phyloP scores from a whole-genome alignment of 2,888 invertebrate genomes.

The Chromoteleia sp. region DNA sequence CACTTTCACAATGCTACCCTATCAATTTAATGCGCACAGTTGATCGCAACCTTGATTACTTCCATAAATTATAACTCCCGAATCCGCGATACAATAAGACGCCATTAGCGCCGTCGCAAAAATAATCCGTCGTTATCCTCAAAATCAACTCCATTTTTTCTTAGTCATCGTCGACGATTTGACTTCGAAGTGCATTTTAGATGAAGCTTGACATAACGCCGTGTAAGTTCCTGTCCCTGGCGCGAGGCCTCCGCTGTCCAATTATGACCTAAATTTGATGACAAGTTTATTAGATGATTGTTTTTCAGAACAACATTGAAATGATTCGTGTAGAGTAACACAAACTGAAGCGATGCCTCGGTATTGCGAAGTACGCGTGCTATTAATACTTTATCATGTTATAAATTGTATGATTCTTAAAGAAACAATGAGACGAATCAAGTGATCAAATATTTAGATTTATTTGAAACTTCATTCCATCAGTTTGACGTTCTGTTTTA shows the following conservation, averaged over 20 bases:
- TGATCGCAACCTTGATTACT: background rate
- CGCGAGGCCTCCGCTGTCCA: constrained; percentile 12
- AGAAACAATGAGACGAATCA: constrained; percentile 32
- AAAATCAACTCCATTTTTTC: constrained; percentile 41
- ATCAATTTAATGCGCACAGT: no score
- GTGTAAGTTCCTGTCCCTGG: constrained; percentile 18
- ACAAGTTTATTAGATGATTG: constrained; percentile 31
- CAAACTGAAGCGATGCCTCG: constrained; percentile 17
- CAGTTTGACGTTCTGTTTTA: no score
- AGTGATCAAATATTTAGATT: constrained; percentile 18
- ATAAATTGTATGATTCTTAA: constrained; percentile 19
- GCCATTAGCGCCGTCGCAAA: background rate
- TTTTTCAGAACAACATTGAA: constrained; percentile 19
- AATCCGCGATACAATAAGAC: background rate
- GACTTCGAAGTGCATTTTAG: constrained; percentile 30
- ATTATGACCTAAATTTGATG: constrained; percentile 44
- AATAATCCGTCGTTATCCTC: background rate
- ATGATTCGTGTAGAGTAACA: constrained; percentile 35
- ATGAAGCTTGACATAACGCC: constrained; percentile 18
- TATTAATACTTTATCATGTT: constrained; percentile 47
- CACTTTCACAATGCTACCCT: no score
- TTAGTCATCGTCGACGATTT: background rate
- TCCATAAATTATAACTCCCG: constrained; percentile 6
- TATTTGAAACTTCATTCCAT: background rate
- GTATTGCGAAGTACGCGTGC: constrained; percentile 36